phyloP scores from a whole-genome alignment of 2,797 vertebrate species.

The Micrastur ruficollis region DNA sequence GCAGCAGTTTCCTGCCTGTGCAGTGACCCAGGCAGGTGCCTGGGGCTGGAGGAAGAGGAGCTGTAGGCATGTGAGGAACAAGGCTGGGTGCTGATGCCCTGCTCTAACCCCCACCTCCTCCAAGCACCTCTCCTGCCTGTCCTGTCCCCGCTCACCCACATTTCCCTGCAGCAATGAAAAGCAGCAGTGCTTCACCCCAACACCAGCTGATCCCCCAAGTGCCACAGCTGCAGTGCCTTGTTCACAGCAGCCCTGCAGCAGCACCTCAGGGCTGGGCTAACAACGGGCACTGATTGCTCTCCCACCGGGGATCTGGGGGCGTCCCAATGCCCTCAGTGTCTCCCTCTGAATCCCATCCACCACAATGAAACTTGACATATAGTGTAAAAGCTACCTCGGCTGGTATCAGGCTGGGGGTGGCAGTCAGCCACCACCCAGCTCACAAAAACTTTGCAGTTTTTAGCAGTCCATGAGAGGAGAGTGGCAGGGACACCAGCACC shows the following conservation, averaged over 20 bases:
- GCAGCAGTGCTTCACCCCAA: neutral
- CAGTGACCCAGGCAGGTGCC: neutral
- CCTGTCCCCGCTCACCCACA: neutral
- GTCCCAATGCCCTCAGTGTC: neutral
- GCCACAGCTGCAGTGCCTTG: neutral
- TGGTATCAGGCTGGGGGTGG: neutral
- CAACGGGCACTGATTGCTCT: accelerated
- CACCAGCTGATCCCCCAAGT: accelerated
- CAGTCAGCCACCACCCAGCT: neutral
- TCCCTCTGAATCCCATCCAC: neutral
- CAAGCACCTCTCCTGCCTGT: neutral
- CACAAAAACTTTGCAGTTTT: neutral
- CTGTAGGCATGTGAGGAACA: accelerated
- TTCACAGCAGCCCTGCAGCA: neutral
- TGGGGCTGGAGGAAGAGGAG: neutral
- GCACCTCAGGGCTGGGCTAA: neutral
- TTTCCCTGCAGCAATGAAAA: neutral
- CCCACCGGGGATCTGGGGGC: neutral
- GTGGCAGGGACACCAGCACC: neutral
- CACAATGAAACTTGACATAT: neutral
- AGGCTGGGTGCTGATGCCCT: neutral
- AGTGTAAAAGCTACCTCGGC: neutral
- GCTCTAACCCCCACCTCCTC: neutral
- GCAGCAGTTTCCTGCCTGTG: neutral
- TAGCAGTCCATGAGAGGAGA: neutral